Evolutionary conservation across 2,888 invertebrate species (phyloP), one percentile per base, ranked within the genome.

Genomic region (Conops quadrifasciatus): DNA sequence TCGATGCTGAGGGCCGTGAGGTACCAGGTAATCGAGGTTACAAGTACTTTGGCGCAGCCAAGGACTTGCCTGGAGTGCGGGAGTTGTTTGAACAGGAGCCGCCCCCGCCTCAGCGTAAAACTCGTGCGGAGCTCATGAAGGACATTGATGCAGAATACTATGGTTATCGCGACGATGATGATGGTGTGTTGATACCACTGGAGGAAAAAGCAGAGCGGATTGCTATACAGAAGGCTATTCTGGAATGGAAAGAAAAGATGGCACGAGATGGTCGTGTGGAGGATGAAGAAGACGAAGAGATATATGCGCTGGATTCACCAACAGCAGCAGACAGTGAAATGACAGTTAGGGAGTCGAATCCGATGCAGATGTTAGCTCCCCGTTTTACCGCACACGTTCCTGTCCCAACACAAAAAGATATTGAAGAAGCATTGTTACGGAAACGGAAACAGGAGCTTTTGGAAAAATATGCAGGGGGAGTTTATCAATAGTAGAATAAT

Each of bases 81-180:
- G 99, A 99, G 85, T 85, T 99, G 45, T 99, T 99, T 88, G 97
- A 98, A 83, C 97, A 97, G 83, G 96, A 96, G 84, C 94, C 97
- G 13, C 95, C 96, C 16, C 91, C 94, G 67, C 93, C 95, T 5
- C 93, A 95, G 16, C 89, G 96, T 28, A 95, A 96, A 86, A 96
- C 97, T 0, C 90, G 98, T 67, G 96, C 95, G 0, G 98, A 99
- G 84, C 88, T 99, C 66, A 98, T 98, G 97, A 93, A 96, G 78
- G 94, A 98, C 82, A 95, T 99, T 51, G 98, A 99, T 87, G 98
- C 98, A 0, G 97, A 97, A 86, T 99, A 99, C 87, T 99, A 99
- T 87, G 99, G 99, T 0, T 98, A 97, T 86, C 88, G 97, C 79
- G 99, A 99, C 86, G 99, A 99, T 80, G 99, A 99, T 81, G 99